These are phyloP conservation scores for Rhagium mordax DNA, from an alignment of 2,888 invertebrate genomes.

Conservation along the genomic window DNA sequence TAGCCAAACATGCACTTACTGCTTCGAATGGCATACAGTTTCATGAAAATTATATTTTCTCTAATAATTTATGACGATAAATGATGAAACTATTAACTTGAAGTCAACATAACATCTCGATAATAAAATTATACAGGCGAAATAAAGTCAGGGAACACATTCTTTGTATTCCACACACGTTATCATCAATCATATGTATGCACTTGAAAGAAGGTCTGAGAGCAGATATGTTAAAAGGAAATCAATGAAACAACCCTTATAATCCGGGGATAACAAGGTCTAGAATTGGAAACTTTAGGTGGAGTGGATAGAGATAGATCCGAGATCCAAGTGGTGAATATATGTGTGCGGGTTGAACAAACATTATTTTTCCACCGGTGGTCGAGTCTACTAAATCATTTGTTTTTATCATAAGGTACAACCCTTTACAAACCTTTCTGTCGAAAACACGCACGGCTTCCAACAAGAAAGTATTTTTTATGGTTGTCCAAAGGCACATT, in stretches of 20 bases:
- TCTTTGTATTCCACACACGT: conserved; percentile 26
- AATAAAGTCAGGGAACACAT: conserved; percentile 3
- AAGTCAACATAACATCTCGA: conserved; percentile 9
- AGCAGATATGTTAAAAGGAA: conserved; percentile 52
- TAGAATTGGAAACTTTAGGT: conserved; percentile 46
- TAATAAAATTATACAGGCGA: conserved; percentile 21
- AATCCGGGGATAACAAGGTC: conserved; percentile 55
- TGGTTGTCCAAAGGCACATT: conserved; percentile 1
- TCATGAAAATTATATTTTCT: not conserved
- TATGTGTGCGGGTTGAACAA: conserved; percentile 21
- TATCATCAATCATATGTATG: conserved; percentile 41
- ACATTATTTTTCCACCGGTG: conserved; percentile 29
- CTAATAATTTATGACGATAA: conserved; percentile 6
- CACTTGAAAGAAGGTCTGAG: conserved; percentile 33
- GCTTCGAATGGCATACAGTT: not conserved
- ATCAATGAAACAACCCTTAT: conserved; percentile 57
- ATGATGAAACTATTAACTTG: conserved; percentile 1
- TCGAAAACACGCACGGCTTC: conserved; percentile 1
- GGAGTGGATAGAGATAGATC: conserved; percentile 41
- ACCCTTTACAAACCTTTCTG: conserved; percentile 20
- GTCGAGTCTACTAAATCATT: conserved; percentile 28
- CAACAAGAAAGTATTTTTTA: conserved; percentile 1
- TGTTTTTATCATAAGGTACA: conserved; percentile 29
- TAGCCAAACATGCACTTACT: no score
- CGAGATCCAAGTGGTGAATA: conserved; percentile 26